Evolutionary conservation across 2,113 vertebrate genomes (phyloP).

Genomic region (Dunckerocampus dactyliophorus): DNA sequence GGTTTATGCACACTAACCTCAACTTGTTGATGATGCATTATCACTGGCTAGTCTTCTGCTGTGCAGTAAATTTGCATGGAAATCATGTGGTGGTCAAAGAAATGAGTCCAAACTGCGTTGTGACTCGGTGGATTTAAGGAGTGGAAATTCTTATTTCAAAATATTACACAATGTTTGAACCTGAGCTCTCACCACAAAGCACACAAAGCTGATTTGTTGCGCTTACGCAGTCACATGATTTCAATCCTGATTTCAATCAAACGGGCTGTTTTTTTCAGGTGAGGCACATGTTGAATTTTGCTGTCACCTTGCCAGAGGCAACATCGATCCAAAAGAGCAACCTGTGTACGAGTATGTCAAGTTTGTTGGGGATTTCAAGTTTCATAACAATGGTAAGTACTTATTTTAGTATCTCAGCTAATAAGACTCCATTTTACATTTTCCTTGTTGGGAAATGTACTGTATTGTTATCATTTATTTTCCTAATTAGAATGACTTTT

Average conservation of each 20-base stretch:
- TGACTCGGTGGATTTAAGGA: background rate
- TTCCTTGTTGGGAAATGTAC: background rate
- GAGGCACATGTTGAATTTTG: conserved; percentile 88
- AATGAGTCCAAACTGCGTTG: background rate
- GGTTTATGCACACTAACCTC: background rate
- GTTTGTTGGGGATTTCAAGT: conserved; percentile 87
- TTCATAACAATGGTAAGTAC: conserved; percentile 83
- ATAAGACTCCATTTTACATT: background rate
- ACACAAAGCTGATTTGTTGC: background rate
- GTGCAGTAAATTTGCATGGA: conserved; percentile 1
- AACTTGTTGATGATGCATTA: background rate
- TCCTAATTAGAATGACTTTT: background rate
- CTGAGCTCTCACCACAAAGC: background rate
- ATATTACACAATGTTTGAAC: background rate
- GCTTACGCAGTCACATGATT: background rate
- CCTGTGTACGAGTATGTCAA: conserved; percentile 87
- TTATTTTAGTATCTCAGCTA: background rate
- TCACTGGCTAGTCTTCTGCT: conserved; percentile 1
- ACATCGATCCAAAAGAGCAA: conserved; percentile 70
- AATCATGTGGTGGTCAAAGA: conserved; percentile 1
- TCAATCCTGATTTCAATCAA: background rate
- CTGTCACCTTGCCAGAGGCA: conserved; percentile 88
- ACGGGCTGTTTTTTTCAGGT: conserved; percentile 62
- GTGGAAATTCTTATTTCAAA: background rate
- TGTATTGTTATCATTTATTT: background rate